Conservation (phyloP, 2,113 vertebrate species). For the Alethe diademata region DNA sequence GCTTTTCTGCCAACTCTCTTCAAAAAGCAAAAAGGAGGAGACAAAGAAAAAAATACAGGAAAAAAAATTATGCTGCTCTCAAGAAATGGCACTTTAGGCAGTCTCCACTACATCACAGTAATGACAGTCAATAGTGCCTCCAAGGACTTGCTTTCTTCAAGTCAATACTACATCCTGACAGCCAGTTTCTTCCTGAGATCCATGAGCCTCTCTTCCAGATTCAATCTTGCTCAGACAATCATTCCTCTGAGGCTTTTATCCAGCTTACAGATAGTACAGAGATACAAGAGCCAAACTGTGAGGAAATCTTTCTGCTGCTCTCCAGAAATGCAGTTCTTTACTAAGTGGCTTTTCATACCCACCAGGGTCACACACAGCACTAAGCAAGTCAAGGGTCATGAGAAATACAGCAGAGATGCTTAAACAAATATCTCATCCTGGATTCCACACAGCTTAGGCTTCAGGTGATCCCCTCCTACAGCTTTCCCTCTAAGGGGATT, state of each 20-base stretch:
- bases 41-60: not conserved
- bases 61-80: constrained; percentile 47
- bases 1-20: constrained; percentile 9
- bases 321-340: not conserved
- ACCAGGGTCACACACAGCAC: not conserved
- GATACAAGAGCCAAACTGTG: not conserved
- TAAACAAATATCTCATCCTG: constrained; percentile 1
- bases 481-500: not conserved
- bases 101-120: constrained; percentile 52
- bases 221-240: constrained; percentile 49
- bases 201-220: constrained; percentile 49
- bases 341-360: not conserved
- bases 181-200: constrained; percentile 60
- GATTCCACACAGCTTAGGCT: not conserved
- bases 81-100: constrained; percentile 50
- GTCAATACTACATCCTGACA: constrained; percentile 56
- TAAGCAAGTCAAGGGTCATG: not conserved
- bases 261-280: constrained; percentile 1
- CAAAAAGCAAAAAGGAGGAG: not conserved
- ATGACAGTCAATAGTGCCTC: constrained; percentile 61
- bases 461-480: not conserved
- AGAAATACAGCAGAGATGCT: not conserved
- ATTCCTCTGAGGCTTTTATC: constrained; percentile 51
- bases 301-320: not conserved
- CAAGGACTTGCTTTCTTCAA: constrained; percentile 51